Conservation (phyloP, 2,888 invertebrate genomes). For the Reticulitermes lucifugus region DNA sequence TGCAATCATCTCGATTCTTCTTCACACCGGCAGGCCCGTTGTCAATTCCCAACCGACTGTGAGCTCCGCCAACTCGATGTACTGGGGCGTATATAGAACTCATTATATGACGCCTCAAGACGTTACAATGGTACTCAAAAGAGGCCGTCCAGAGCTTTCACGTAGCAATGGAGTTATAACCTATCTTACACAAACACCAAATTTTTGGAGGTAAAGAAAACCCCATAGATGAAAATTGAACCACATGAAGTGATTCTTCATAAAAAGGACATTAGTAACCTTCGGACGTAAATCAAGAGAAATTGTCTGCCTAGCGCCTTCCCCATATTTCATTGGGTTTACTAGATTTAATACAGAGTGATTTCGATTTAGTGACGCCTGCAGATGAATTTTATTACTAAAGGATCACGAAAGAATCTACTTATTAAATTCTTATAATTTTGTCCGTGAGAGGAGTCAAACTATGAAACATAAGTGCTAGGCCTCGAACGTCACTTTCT, state of each 20-base stretch:
- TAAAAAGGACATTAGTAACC: background rate
- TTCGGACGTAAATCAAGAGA: background rate
- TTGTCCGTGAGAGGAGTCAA: no score
- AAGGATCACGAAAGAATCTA: no score
- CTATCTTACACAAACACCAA: background rate
- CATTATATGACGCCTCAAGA: constrained; percentile 16
- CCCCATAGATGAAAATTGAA: background rate
- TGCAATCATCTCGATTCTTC: constrained; percentile 22
- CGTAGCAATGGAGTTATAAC: background rate
- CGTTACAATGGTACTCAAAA: constrained; percentile 26
- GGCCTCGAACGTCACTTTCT: no score
- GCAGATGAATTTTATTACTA: no score
- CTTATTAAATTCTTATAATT: no score
- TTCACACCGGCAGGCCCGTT: background rate
- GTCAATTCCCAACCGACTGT: constrained; percentile 11
- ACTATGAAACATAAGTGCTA: no score
- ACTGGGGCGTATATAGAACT: constrained; percentile 24
- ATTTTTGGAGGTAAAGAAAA: background rate
- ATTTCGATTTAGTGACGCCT: background rate
- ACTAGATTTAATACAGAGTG: background rate
- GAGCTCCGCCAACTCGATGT: constrained; percentile 26
- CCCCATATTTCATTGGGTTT: background rate
- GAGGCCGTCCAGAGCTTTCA: background rate
- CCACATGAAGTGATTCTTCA: background rate
- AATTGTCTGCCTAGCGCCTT: background rate